A percentile compares a stretch with the other conserved stretches of the same genome.
These are phyloP conservation scores for Ectemnius lituratus DNA, from an alignment of 2,888 invertebrate species.

Conservation along the genomic window DNA sequence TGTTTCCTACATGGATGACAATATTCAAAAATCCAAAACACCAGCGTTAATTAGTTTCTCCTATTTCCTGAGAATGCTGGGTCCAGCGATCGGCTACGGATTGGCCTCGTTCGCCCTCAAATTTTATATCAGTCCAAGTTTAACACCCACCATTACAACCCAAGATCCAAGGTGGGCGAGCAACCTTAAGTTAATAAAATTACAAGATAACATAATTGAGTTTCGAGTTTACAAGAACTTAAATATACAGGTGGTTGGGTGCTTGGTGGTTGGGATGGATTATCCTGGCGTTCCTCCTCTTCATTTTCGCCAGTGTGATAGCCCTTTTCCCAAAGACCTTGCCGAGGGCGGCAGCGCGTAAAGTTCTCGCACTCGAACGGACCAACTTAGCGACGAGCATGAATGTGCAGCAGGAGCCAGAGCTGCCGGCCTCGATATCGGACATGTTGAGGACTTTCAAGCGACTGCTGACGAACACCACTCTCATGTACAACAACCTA, in stretches of 20 bases:
- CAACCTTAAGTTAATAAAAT: not conserved
- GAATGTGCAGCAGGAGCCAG: conserved; percentile 64
- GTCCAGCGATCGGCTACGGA: conserved; percentile 85
- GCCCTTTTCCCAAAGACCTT: conserved; percentile 85
- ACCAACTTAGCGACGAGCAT: conserved; percentile 69
- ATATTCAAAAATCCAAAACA: conserved; percentile 86
- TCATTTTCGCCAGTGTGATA: conserved; percentile 82
- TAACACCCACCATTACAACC: conserved; percentile 83
- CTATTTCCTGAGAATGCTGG: conserved; percentile 84
- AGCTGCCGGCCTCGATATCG: conserved; percentile 72
- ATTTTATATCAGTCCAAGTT: conserved; percentile 83
- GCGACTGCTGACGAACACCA: conserved; percentile 83
- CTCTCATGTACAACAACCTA: conserved; percentile 86
- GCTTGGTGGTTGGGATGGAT: conserved; percentile 92
- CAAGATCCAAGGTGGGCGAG: conserved; percentile 81
- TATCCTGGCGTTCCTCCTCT: conserved; percentile 81
- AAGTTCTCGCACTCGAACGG: conserved; percentile 75
- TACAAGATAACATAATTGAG: not conserved
- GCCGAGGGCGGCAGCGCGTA: conserved; percentile 83
- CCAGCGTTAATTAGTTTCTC: conserved; percentile 85
- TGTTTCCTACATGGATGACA: conserved; percentile 87
- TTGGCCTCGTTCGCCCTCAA: conserved; percentile 83
- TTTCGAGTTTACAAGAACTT: not conserved
- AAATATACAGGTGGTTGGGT: conserved; percentile 83
- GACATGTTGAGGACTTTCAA: conserved; percentile 84